Base-by-base conservation (phyloP, 2,888 invertebrate genomes). In the Drosophila longiperda region DNA sequence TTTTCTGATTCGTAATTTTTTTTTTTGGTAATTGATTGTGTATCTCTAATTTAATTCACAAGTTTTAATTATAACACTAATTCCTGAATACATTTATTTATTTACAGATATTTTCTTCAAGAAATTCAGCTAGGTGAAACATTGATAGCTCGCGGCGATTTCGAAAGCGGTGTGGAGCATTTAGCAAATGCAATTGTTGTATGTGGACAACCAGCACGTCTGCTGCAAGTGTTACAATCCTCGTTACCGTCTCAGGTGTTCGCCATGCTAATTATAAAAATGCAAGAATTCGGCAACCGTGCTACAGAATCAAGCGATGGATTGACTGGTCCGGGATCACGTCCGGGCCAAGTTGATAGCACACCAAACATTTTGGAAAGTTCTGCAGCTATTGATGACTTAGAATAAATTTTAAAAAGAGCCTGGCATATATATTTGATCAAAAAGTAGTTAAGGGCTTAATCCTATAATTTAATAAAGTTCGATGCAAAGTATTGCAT, bases 121-220 rank as follows among this genome's bases (percentile, higher is more conserved):
- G 94, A 97, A 95, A 97, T 99, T 78, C 98, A 99, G 93, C 94
- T 98, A 59, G 99, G 99, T 50, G 99, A 99, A 93, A 97, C 98
- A 91, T 93, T 98, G 74, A 94, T 99, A 84, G 96, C 96, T 17
- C 95, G 95, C n/a, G 98, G 98, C 17, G 97, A 98, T 90, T 93
- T 97, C 73, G 97, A 98, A 80, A 96, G 95, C 53, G 99, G 98
- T 42, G 97, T 99, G 59, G 98, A 99, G 92, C 99, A 99, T 94
- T 95, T 99, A 82, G 97, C 98, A 50, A 98, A 98, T 93, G 99
- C 99, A 11, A 97, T 99, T n/a, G 97, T 98, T 5, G 97, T 99
- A 33, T 99, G 99, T 92, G 99, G 98, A 15, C 98, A 99, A 80
- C 93, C 93, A 33, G 91, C 93, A 54, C 91, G 93, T 60, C 80